These are phyloP conservation scores for Drosophila glabriapex DNA, from an alignment of 2,888 invertebrate genomes.

Conservation along the genomic window DNA sequence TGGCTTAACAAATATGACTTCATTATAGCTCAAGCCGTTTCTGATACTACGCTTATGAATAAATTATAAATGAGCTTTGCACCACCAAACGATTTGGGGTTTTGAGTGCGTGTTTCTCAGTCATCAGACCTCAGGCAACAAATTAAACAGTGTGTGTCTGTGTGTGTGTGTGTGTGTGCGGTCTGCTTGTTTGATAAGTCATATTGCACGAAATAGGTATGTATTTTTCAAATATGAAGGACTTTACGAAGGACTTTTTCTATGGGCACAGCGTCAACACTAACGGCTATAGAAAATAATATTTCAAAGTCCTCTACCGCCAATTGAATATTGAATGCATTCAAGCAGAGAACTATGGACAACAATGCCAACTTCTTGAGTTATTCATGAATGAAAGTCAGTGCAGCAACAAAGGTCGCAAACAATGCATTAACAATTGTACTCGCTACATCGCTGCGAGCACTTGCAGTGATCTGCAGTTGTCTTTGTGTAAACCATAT, in stretches of 20 bases:
- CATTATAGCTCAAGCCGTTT: constrained; percentile 65
- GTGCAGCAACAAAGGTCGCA: constrained; percentile 54
- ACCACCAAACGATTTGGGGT: constrained; percentile 40
- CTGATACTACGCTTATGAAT: constrained; percentile 56
- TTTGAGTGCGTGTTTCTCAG: constrained; percentile 62
- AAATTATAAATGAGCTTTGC: constrained; percentile 73
- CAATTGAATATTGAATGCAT: constrained; percentile 35
- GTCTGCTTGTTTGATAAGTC: constrained; percentile 35
- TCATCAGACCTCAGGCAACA: constrained; percentile 60
- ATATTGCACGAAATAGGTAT: constrained; percentile 18
- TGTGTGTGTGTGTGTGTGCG: constrained; percentile 42
- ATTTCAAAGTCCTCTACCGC: constrained; percentile 68
- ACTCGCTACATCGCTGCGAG: constrained; percentile 29
- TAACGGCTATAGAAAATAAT: constrained; percentile 34
- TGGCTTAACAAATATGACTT: constrained; percentile 76
- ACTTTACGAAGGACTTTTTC: constrained; percentile 26
- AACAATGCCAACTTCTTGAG: constrained; percentile 54
- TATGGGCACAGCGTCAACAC: constrained; percentile 20
- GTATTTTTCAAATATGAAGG: constrained; percentile 28
- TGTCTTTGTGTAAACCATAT: constrained; percentile 45
- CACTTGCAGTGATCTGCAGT: constrained; percentile 76
- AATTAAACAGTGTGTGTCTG: neutral
- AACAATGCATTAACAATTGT: constrained; percentile 31
- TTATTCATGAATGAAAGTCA: constrained; percentile 75
- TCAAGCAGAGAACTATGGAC: constrained; percentile 16